A percentile compares a stretch with the other conserved stretches of the same genome.
Evolutionary conservation across 2,797 vertebrate genomes (phyloP).

Genomic region (Squalus acanthias): DNA sequence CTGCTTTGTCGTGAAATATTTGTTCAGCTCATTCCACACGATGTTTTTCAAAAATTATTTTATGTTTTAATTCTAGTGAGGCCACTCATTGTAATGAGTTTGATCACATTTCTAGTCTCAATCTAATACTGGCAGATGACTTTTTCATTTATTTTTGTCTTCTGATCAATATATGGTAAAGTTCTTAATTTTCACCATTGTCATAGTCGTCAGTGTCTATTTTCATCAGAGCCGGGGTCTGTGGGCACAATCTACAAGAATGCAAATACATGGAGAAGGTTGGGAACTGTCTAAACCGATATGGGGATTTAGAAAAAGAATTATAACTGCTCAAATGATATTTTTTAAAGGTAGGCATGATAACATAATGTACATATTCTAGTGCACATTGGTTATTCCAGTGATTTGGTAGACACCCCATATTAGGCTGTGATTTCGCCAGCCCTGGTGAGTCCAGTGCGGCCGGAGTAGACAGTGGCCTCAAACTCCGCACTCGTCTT

Average conservation of each 20-base stretch:
- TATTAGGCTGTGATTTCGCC: no score
- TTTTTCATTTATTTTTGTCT: neutral
- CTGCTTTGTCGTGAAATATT: constrained; percentile 10
- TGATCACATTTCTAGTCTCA: neutral
- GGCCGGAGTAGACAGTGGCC: no score
- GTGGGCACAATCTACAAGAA: neutral
- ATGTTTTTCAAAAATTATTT: neutral
- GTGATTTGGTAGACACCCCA: neutral
- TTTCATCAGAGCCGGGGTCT: neutral
- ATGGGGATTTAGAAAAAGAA: neutral
- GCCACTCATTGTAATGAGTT: neutral
- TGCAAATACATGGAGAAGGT: neutral
- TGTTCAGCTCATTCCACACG: neutral
- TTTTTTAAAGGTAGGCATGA: neutral
- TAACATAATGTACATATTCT: neutral
- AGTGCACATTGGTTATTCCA: neutral
- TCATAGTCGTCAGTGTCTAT: neutral
- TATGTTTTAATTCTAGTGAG: constrained; percentile 17
- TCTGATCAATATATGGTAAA: neutral
- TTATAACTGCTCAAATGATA: neutral
- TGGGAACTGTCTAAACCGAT: neutral
- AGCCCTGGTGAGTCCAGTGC: no score
- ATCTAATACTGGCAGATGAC: neutral
- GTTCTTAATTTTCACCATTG: neutral
- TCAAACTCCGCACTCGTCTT: no score